Conservation (phyloP, 2,797 vertebrate genomes). For the Mormyrus hasselquistii region DNA sequence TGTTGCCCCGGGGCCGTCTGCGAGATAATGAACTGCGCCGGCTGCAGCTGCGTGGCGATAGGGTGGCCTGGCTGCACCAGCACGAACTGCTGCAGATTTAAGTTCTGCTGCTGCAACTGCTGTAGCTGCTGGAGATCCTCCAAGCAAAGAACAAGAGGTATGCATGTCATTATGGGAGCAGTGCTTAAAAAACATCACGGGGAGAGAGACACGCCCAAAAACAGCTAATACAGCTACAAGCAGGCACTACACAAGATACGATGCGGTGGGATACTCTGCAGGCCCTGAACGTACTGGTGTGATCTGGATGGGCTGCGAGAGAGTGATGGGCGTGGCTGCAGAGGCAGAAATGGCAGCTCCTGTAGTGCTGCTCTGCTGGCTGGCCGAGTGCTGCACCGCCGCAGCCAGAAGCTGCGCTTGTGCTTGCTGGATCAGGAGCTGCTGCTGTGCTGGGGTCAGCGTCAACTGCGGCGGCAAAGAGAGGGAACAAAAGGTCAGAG, state of each 20-base stretch:
- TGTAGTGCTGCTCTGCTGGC: slow-evolving; percentile 72
- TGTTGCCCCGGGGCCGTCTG: slow-evolving; percentile 78
- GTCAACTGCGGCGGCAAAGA: slow-evolving; percentile 56
- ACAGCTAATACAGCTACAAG: neutral
- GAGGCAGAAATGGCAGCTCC: slow-evolving; percentile 79
- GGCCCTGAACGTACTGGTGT: slow-evolving; percentile 48
- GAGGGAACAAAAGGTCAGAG: neutral
- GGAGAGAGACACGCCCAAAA: neutral
- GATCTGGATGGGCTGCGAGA: slow-evolving; percentile 80
- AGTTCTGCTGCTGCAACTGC: slow-evolving; percentile 75
- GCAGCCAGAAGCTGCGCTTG: slow-evolving; percentile 77
- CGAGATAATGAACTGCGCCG: slow-evolving; percentile 80
- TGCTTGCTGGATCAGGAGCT: slow-evolving; percentile 75
- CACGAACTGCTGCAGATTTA: slow-evolving; percentile 81
- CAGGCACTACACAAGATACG: neutral
- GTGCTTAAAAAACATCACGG: neutral
- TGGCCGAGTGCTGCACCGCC: slow-evolving; percentile 75
- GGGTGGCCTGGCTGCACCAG: slow-evolving; percentile 68
- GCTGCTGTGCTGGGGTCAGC: slow-evolving; percentile 74
- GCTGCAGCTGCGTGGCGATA: slow-evolving; percentile 70
- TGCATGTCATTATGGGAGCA: neutral
- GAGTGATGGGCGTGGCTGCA: slow-evolving; percentile 77
- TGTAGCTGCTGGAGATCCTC: slow-evolving; percentile 75
- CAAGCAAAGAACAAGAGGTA: slow-evolving; percentile 24
- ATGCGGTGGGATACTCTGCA: neutral